Conservation (phyloP, 2,797 vertebrate genomes). For the Mareca strepera region DNA sequence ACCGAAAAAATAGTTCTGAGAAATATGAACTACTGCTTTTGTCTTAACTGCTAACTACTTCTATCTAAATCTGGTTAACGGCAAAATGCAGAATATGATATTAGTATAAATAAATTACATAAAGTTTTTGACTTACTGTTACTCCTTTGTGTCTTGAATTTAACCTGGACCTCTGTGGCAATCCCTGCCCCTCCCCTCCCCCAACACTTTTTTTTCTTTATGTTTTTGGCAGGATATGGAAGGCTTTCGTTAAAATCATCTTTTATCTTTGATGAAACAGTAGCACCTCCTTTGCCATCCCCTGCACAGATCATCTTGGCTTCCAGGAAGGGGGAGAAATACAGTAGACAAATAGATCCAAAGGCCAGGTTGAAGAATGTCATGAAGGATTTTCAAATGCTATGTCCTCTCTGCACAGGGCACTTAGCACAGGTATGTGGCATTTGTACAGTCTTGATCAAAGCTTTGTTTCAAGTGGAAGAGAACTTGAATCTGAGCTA, state of each 20-base stretch:
- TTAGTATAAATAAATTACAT: neutral
- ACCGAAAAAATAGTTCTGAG: neutral
- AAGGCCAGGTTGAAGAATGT: neutral
- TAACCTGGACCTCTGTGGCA: neutral
- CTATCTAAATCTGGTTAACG: neutral
- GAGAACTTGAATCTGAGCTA: neutral
- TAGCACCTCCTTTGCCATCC: neutral
- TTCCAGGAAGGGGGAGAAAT: neutral
- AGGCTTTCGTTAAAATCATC: neutral
- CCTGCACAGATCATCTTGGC: neutral
- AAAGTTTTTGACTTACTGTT: neutral
- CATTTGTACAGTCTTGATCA: neutral
- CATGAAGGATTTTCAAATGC: neutral
- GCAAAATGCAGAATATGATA: neutral
- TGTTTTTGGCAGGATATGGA: neutral
- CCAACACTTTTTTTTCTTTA: neutral
- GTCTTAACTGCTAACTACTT: neutral
- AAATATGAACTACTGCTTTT: neutral
- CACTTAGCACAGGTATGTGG: accelerated
- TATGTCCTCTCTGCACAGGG: neutral
- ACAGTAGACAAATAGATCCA: neutral
- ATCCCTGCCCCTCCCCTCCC: neutral
- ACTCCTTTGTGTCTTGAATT: neutral
- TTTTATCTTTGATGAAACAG: neutral
- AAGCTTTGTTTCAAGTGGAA: constrained; percentile 10